Percentiles rank a stretch among this genome's conserved stretches.
phyloP scores from a whole-genome alignment of 1,140 invertebrate species.

The Drosophila auraria region DNA sequence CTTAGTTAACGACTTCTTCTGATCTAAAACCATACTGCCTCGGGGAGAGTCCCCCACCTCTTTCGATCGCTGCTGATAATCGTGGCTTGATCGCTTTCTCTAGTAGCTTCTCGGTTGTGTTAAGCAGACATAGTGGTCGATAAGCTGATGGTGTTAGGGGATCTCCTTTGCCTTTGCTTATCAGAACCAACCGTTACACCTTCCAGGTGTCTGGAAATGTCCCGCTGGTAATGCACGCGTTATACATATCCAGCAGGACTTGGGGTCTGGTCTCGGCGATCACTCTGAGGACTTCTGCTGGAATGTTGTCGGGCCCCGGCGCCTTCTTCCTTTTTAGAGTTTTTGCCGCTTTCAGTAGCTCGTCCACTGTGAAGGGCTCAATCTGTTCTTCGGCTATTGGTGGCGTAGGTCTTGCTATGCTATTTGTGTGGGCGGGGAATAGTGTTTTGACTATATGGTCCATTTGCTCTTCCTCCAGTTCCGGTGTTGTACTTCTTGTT shows the following conservation, averaged over 20 bases:
- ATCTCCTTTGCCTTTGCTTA: background rate
- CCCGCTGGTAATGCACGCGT: background rate
- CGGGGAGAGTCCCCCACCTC: background rate
- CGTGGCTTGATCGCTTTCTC: background rate
- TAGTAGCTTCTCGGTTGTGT: background rate
- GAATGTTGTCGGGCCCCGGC: background rate
- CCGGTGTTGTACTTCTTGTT: background rate
- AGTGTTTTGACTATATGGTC: too few relatives aligned
- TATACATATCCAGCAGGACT: background rate
- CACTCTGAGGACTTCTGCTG: background rate
- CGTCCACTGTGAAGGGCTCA: background rate
- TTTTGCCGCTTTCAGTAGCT: background rate
- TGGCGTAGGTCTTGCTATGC: too few relatives aligned
- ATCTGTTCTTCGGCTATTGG: too few relatives aligned
- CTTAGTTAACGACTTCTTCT: too few relatives aligned
- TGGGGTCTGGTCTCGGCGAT: background rate
- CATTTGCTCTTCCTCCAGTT: too few relatives aligned
- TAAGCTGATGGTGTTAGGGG: background rate
- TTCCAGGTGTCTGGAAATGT: background rate
- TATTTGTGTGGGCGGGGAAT: too few relatives aligned
- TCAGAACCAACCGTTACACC: background rate
- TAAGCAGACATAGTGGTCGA: background rate
- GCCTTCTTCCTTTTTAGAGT: background rate
- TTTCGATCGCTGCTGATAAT: background rate
- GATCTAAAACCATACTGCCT: background rate